Percentiles rank a stretch among this genome's conserved stretches.
Evolutionary conservation across 2,113 vertebrate genomes (phyloP).

Genomic region (Bungarus multicinctus): DNA sequence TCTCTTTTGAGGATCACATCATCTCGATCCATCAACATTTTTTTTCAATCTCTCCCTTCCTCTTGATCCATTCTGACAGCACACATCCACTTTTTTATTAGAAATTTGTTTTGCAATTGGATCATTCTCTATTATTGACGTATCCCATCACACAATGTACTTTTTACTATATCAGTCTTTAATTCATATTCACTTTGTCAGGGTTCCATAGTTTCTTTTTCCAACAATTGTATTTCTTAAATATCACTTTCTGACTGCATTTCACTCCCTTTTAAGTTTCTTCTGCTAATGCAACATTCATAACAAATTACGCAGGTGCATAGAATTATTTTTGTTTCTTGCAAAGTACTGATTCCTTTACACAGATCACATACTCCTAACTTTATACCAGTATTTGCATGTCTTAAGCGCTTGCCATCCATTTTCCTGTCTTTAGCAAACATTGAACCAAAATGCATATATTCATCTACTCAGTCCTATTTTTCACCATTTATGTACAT

Average conservation of each 20-base stretch:
- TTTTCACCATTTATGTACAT: neutral
- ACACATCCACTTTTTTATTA: too few species aligned
- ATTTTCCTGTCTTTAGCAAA: neutral
- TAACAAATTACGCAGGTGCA: neutral
- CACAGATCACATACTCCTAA: neutral
- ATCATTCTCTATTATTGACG: too few species aligned
- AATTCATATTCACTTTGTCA: too few species aligned
- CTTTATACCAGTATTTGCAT: neutral
- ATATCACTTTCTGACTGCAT: neutral
- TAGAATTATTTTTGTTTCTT: neutral
- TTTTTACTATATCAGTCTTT: too few species aligned
- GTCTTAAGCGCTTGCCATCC: neutral
- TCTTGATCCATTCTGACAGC: too few species aligned
- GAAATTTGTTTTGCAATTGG: too few species aligned
- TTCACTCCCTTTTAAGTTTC: neutral
- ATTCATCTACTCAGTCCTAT: neutral
- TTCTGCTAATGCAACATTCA: neutral
- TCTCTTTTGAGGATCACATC: too few species aligned
- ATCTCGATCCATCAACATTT: too few species aligned
- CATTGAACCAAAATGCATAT: neutral
- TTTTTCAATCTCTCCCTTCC: too few species aligned
- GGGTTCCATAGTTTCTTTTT: neutral
- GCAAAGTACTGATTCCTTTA: neutral
- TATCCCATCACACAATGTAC: too few species aligned
- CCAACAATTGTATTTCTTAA: neutral